Conservation (phyloP, 1,140 invertebrate species). For the Bathynomus jamesi region DNA sequence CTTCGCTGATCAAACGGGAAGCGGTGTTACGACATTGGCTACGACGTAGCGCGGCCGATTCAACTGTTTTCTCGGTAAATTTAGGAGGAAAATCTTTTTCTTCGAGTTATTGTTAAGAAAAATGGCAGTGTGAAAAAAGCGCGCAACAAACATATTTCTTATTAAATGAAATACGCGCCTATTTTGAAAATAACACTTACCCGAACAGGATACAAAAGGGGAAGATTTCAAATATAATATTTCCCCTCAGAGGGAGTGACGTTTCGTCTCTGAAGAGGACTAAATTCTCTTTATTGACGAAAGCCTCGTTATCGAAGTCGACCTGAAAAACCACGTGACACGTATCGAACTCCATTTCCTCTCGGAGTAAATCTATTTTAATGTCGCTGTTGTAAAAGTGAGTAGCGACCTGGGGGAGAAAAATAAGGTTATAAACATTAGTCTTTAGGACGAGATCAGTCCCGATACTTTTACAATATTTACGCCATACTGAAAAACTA, state of each 20-base stretch:
- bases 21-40: too few species aligned
- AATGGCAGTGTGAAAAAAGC: too few species aligned
- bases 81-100: too few species aligned
- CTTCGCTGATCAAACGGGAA: too few species aligned
- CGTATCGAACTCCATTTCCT: conserved; percentile 79
- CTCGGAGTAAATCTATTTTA: conserved; percentile 75
- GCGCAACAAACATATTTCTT: too few species aligned
- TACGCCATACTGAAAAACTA: too few species aligned
- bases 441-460: not conserved
- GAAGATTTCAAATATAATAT: conserved; percentile 91
- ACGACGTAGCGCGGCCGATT: too few species aligned
- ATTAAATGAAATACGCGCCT: too few species aligned
- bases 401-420: conserved; percentile 58
- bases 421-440: conserved; percentile 8
- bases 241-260: conserved; percentile 74
- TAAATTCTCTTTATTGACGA: conserved; percentile 42
- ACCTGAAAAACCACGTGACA: conserved; percentile 87
- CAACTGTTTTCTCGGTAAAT: too few species aligned
- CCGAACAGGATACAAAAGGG: conserved; percentile 95
- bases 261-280: conserved; percentile 76
- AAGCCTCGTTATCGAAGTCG: conserved; percentile 85
- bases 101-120: too few species aligned
- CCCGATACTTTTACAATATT: too few species aligned
- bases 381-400: conserved; percentile 90
- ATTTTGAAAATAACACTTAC: too few species aligned